Conservation (phyloP, 2,888 invertebrate species). For the Baccha elongata region DNA sequence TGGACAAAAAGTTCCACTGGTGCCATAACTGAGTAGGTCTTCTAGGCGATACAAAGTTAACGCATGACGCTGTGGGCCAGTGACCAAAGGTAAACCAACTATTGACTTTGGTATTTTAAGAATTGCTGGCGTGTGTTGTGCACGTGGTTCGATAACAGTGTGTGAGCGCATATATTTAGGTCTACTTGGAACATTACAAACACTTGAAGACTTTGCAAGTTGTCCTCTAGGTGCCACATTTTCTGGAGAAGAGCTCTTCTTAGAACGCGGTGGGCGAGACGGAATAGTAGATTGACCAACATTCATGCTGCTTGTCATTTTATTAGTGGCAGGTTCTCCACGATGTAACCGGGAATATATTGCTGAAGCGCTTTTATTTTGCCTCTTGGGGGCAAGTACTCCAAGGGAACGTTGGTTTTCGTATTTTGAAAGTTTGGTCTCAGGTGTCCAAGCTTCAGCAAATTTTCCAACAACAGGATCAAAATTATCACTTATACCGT, state of each 20-base stretch:
- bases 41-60: constrained; percentile 89
- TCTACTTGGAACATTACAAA: constrained; percentile 78
- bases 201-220: constrained; percentile 72
- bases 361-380: constrained; percentile 81
- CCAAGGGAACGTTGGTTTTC: constrained; percentile 60
- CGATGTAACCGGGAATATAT: constrained; percentile 80
- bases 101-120: constrained; percentile 83
- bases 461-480: constrained; percentile 96
- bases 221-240: constrained; percentile 43
- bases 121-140: constrained; percentile 68
- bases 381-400: constrained; percentile 79
- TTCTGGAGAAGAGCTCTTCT: constrained; percentile 75
- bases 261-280: constrained; percentile 77
- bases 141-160: constrained; percentile 81
- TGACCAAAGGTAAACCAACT: constrained; percentile 86
- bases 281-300: constrained; percentile 71
- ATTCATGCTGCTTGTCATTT: constrained; percentile 60
- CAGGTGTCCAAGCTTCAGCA: constrained; percentile 84
- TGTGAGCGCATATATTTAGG: constrained; percentile 82
- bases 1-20: constrained; percentile 85
- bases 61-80: constrained; percentile 89
- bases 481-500: constrained; percentile 95
- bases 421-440: constrained; percentile 76
- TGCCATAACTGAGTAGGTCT: constrained; percentile 88
- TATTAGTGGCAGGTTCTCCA: constrained; percentile 55